A percentile compares a stretch with the other conserved stretches of the same genome.
Conservation (phyloP, 2,888 invertebrate genomes). For the Alloplasta piceator region DNA sequence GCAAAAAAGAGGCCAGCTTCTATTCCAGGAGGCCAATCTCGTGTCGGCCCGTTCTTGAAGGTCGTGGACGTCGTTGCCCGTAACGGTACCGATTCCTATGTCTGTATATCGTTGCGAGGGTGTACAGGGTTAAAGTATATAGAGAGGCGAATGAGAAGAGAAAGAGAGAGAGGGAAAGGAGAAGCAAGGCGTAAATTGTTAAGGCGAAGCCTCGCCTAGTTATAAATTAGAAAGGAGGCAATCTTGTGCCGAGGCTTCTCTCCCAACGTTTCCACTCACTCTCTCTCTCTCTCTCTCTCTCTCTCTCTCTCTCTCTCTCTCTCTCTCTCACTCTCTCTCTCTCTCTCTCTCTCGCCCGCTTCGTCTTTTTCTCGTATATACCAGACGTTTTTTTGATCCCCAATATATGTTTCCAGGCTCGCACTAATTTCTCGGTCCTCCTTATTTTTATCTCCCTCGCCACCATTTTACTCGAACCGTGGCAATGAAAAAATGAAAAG, state of each 20-base stretch:
- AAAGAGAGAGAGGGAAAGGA: slow-evolving; percentile 60
- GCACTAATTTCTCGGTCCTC: slow-evolving; percentile 47
- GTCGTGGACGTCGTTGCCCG: slow-evolving; percentile 73
- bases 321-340: slow-evolving; percentile 14
- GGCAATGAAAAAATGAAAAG: slow-evolving; percentile 14
- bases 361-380: slow-evolving; percentile 26
- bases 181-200: slow-evolving; percentile 81
- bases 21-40: slow-evolving; percentile 73
- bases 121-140: slow-evolving; percentile 26
- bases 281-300: slow-evolving; percentile 35
- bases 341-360: background rate
- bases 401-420: slow-evolving; percentile 31
- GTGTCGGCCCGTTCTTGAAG: slow-evolving; percentile 71
- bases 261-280: slow-evolving; percentile 63
- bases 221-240: slow-evolving; percentile 83
- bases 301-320: slow-evolving; percentile 34
- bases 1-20: slow-evolving; percentile 27
- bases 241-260: slow-evolving; percentile 76
- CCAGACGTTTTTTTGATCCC: slow-evolving; percentile 47
- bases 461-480: background rate
- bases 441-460: slow-evolving; percentile 9
- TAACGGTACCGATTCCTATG: slow-evolving; percentile 65
- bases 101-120: slow-evolving; percentile 20
- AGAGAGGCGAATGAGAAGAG: slow-evolving; percentile 44
- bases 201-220: slow-evolving; percentile 81